These are phyloP conservation scores for Neoseiulus cucumeris DNA, from an alignment of 1,140 invertebrate species.

Conservation along the genomic window DNA sequence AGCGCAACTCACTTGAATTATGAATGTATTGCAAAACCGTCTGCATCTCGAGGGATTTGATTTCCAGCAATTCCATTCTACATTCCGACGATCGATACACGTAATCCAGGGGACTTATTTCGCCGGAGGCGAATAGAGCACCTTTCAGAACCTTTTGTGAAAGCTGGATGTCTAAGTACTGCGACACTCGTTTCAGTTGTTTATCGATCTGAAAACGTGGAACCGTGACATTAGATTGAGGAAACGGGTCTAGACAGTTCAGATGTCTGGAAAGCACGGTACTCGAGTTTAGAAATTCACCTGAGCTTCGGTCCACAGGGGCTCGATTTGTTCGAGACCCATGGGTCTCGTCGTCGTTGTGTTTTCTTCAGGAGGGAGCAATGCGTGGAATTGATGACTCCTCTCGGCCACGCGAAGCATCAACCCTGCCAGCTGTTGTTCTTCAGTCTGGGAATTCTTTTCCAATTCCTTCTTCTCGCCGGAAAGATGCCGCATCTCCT, in stretches of 20 bases:
- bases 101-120: constrained; percentile 31
- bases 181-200: not conserved
- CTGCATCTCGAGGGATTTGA: constrained; percentile 26
- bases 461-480: not conserved
- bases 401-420: not conserved
- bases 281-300: no score
- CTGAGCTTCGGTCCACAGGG: not conserved
- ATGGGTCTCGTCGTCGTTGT: not conserved
- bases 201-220: not conserved
- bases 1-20: constrained; percentile 25
- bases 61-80: constrained; percentile 24
- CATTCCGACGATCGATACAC: constrained; percentile 28
- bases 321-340: not conserved
- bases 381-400: not conserved
- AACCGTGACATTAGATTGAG: not conserved
- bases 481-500: not conserved
- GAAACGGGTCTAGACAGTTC: no score
- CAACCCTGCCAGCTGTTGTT: not conserved
- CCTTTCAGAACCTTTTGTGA: not conserved
- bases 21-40: constrained; percentile 32
- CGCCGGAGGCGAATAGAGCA: constrained; percentile 10
- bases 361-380: not conserved
- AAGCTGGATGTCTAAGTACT: not conserved
- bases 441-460: not conserved
- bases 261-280: no score